phyloP scores from a whole-genome alignment of 2,888 invertebrate genomes.

The Cacoxenus indagator region DNA sequence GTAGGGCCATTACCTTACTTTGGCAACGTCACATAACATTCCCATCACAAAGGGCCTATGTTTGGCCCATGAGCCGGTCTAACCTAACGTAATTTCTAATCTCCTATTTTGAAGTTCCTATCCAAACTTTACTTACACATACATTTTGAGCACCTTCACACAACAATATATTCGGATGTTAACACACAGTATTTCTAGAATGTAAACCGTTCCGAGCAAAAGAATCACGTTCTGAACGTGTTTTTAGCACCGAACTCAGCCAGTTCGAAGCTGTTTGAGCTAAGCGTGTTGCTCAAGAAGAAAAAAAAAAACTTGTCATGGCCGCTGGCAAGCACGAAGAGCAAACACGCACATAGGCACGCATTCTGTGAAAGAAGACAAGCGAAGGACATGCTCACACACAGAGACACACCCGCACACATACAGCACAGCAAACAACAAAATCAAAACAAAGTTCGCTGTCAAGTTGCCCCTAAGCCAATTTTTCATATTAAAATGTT shows the following conservation, averaged over 20 bases:
- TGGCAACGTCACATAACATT: too few relatives aligned
- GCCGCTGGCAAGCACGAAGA: background rate
- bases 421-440: background rate
- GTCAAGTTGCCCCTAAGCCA: constrained; percentile 30
- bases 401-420: background rate
- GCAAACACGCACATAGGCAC: constrained; percentile 13
- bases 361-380: background rate
- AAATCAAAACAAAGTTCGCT: constrained; percentile 22
- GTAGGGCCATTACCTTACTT: too few relatives aligned
- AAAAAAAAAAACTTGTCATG: background rate
- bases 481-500: constrained; percentile 35
- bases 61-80: too few relatives aligned
- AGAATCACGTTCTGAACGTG: background rate
- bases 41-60: too few relatives aligned
- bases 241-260: too few relatives aligned
- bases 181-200: too few relatives aligned
- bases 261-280: constrained; percentile 24
- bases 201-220: constrained; percentile 1
- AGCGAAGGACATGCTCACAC: background rate
- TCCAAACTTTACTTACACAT: too few relatives aligned
- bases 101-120: too few relatives aligned
- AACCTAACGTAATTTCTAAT: too few relatives aligned
- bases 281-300: background rate
- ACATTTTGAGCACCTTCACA: too few relatives aligned
- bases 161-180: too few relatives aligned